Evolutionary conservation across 1,140 invertebrate species (phyloP).

Genomic region (Grapholita molesta): DNA sequence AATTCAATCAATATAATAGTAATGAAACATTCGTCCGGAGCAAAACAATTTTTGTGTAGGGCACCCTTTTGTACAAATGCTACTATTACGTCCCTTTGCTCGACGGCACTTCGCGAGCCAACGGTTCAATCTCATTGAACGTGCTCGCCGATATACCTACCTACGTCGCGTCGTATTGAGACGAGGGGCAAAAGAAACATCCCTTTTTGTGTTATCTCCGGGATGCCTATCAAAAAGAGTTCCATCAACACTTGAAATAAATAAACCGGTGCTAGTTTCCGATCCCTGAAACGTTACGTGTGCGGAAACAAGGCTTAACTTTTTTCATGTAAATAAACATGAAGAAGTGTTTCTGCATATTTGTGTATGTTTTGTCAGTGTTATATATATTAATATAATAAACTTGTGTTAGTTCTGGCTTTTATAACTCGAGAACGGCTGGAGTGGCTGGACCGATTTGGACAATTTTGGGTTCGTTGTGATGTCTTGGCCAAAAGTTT

Average conservation of each 20-base stretch:
- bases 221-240: slow-evolving; percentile 10
- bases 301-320: background rate
- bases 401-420: too few relatives aligned
- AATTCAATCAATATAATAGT: slow-evolving; percentile 34
- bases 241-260: slow-evolving; percentile 16
- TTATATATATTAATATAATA: too few relatives aligned
- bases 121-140: slow-evolving; percentile 46
- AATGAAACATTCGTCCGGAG: slow-evolving; percentile 25
- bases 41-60: slow-evolving; percentile 41
- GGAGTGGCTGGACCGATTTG: too few relatives aligned
- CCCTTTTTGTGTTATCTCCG: slow-evolving; percentile 23
- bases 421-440: too few relatives aligned
- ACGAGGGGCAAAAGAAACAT: slow-evolving; percentile 34
- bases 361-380: background rate
- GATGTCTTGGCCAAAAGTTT: too few relatives aligned
- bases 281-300: background rate
- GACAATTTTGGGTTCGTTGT: too few relatives aligned
- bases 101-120: slow-evolving; percentile 25
- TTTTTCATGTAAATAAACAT: background rate
- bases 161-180: slow-evolving; percentile 26
- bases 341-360: background rate
- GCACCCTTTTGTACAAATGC: slow-evolving; percentile 30
- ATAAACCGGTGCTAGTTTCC: slow-evolving; percentile 13
- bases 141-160: slow-evolving; percentile 29
- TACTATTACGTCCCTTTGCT: slow-evolving; percentile 41